Conservation (phyloP, 2,113 vertebrate species). For the Tyto alba region DNA sequence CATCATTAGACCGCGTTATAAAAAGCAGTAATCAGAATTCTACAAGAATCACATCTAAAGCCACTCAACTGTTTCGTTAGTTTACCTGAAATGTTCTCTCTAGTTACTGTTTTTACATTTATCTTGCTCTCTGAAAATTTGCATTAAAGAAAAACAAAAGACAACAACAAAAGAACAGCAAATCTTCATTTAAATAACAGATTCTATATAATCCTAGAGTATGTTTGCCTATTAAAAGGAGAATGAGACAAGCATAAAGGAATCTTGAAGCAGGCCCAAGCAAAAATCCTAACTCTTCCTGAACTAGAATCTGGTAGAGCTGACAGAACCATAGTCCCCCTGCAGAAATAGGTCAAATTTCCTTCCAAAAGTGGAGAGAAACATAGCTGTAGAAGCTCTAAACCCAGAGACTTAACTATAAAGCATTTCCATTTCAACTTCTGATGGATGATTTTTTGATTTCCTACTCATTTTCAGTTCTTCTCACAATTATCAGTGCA, state of each 20-base stretch:
- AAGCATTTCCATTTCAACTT: background rate
- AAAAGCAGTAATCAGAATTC: background rate
- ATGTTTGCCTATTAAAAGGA: background rate
- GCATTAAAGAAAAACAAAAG: too few relatives aligned
- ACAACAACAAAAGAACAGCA: background rate
- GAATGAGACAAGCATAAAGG: background rate
- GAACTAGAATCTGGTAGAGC: background rate
- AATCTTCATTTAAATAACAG: background rate
- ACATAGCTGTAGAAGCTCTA: background rate
- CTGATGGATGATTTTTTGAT: background rate
- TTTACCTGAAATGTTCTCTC: background rate
- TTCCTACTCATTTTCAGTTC: background rate
- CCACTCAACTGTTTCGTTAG: background rate
- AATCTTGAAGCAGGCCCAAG: background rate
- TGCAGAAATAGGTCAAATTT: background rate
- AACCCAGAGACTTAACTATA: background rate
- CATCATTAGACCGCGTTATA: background rate
- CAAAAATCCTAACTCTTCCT: background rate
- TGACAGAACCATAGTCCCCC: background rate
- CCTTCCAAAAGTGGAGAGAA: background rate
- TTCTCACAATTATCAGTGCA: background rate
- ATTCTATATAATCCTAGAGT: background rate
- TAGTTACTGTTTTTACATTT: background rate
- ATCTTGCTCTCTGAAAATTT: background rate
- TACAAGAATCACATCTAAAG: background rate